Evolutionary conservation across 2,113 vertebrate species (phyloP).

Genomic region (Arizona elegans): DNA sequence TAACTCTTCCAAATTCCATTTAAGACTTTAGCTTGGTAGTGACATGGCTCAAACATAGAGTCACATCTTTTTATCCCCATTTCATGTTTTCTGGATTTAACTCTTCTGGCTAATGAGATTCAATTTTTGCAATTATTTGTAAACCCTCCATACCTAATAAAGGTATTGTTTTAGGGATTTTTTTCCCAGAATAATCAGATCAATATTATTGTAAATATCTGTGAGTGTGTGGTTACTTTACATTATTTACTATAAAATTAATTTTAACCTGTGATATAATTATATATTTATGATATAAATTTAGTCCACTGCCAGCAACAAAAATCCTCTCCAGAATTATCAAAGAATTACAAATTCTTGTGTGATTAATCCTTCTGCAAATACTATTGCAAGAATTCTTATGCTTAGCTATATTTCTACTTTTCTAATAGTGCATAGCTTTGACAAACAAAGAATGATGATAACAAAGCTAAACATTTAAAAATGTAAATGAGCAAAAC

Average conservation of each 20-base stretch:
- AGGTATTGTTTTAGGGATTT: not conserved
- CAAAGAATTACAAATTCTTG: not conserved
- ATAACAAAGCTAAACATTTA: not conserved
- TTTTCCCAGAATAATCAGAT: not conserved
- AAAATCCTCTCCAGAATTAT: not conserved
- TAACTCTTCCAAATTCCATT: not conserved
- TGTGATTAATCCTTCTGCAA: not conserved
- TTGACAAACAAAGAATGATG: not conserved
- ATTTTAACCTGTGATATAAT: too few relatives aligned
- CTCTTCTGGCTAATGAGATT: not conserved
- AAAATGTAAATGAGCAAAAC: not conserved
- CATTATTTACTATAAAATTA: not conserved
- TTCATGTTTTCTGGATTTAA: not conserved
- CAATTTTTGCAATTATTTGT: not conserved
- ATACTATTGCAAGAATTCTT: not conserved
- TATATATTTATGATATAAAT: not conserved
- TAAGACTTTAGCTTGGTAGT: not conserved
- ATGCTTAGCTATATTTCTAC: not conserved
- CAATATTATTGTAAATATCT: not conserved
- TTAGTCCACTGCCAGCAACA: not conserved
- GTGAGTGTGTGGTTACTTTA: not conserved
- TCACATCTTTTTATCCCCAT: not conserved
- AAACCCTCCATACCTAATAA: not conserved
- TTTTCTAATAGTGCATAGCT: not conserved
- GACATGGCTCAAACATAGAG: not conserved